Percentiles rank a stretch among this genome's conserved stretches.
Evolutionary conservation across 35 echinoderm and acorn worm species (phyloP).

Genomic region (Ophioderma brevispina): DNA sequence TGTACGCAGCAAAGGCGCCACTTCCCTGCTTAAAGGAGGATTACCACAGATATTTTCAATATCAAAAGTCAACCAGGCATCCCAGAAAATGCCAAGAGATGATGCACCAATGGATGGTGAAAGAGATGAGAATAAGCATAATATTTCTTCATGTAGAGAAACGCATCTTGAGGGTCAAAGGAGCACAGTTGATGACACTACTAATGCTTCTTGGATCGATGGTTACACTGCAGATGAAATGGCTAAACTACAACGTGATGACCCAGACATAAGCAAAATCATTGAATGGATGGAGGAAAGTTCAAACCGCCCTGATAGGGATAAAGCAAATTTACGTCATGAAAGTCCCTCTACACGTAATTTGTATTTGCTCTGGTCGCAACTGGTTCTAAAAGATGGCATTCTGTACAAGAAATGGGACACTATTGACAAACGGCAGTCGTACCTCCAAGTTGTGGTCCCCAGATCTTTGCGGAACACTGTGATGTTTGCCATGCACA

Average conservation of each 20-base stretch:
- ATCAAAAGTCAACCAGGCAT: too few relatives aligned
- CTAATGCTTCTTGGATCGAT: conserved; percentile 13
- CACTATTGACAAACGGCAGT: background rate
- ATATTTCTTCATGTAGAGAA: too few relatives aligned
- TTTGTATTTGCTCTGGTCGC: conserved; percentile 16
- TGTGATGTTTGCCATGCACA: conserved; percentile 1
- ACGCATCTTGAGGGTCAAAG: too few relatives aligned
- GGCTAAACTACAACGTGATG: conserved; percentile 8
- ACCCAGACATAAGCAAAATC: conserved; percentile 9
- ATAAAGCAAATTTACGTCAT: background rate
- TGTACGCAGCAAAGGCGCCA: background rate
- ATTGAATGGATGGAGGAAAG: background rate
- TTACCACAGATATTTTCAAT: too few relatives aligned
- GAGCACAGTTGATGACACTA: background rate
- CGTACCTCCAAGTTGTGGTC: background rate
- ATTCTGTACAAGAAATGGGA: conserved; percentile 13
- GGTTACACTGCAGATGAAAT: conserved; percentile 11
- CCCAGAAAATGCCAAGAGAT: too few relatives aligned
- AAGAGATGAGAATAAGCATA: too few relatives aligned
- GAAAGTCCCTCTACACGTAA: background rate
- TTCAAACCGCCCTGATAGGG: background rate
- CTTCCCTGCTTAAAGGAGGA: background rate
- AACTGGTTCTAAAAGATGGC: conserved; percentile 3
- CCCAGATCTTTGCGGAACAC: background rate
- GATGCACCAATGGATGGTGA: too few relatives aligned